phyloP scores from a whole-genome alignment of 2,113 vertebrate species.

The Myrmecobius fasciatus region DNA sequence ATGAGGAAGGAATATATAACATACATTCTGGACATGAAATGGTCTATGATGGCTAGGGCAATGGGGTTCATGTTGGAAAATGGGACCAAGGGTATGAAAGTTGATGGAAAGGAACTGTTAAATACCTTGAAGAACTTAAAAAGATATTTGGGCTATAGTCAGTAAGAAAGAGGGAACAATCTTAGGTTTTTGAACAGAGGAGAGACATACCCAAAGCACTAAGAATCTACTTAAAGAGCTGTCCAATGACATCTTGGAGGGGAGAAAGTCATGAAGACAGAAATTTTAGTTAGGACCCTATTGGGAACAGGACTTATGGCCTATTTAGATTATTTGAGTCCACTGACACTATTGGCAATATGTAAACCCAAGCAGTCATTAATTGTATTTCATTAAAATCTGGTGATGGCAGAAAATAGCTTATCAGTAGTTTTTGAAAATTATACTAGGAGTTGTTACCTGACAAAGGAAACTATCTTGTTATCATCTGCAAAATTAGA shows the following conservation, averaged over 20 bases:
- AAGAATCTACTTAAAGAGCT: not conserved
- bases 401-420: not conserved
- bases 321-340: not conserved
- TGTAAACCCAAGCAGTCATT: not conserved
- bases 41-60: not conserved
- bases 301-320: not conserved
- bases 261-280: not conserved
- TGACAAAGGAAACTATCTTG: not conserved
- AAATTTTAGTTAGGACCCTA: not conserved
- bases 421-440: not conserved
- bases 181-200: not conserved
- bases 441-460: constrained; percentile 38
- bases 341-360: not conserved
- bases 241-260: not conserved
- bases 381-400: not conserved
- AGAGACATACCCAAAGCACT: not conserved
- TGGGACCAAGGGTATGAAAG: not conserved
- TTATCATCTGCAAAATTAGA: constrained; percentile 16
- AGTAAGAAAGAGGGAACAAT: not conserved
- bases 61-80: not conserved
- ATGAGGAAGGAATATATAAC: not conserved
- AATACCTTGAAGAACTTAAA: not conserved
- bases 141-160: not conserved
- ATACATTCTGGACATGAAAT: not conserved
- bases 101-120: not conserved